A percentile compares a stretch with the other conserved stretches of the same genome.
Evolutionary conservation across 1,140 invertebrate genomes (phyloP).

Genomic region (Pseudomyrmex pallidus): DNA sequence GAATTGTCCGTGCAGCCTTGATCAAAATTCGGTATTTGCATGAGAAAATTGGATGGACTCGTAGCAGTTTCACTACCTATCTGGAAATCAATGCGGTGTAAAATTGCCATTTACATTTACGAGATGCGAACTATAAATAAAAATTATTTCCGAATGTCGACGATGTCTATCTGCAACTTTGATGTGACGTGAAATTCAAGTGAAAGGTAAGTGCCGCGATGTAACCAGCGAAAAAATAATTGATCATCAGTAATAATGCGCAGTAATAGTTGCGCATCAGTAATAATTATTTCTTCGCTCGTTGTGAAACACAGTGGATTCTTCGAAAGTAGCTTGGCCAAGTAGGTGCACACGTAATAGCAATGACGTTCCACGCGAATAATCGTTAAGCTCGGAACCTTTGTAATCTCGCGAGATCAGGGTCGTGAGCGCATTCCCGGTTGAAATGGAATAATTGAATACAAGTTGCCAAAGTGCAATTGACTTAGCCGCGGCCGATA

Average conservation of each 20-base stretch:
- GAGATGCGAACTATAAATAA: background rate
- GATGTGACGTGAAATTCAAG: slow-evolving; percentile 2
- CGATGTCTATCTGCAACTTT: background rate
- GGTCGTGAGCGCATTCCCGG: slow-evolving; percentile 43
- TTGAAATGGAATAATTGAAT: slow-evolving; percentile 68
- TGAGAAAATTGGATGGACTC: slow-evolving; percentile 37
- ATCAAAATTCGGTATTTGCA: slow-evolving; percentile 45
- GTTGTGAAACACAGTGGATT: slow-evolving; percentile 19
- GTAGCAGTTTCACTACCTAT: background rate
- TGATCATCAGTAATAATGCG: too few species aligned
- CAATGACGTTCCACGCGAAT: slow-evolving; percentile 46
- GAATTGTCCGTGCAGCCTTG: slow-evolving; percentile 17
- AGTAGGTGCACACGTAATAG: slow-evolving; percentile 35
- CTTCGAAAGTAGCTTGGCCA: slow-evolving; percentile 21
- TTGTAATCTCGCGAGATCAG: slow-evolving; percentile 59
- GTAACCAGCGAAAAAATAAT: too few species aligned
- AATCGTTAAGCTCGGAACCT: slow-evolving; percentile 55
- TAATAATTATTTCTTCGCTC: too few species aligned
- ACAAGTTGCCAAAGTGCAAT: slow-evolving; percentile 65
- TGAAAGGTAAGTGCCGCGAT: too few species aligned
- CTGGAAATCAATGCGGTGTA: background rate
- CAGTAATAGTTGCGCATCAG: too few species aligned
- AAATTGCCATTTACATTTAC: slow-evolving; percentile 24
- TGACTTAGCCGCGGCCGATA: slow-evolving; percentile 58
- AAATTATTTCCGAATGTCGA: background rate